Evolutionary conservation across 2,797 vertebrate genomes (phyloP).

Genomic region (Alfaro cultratus): DNA sequence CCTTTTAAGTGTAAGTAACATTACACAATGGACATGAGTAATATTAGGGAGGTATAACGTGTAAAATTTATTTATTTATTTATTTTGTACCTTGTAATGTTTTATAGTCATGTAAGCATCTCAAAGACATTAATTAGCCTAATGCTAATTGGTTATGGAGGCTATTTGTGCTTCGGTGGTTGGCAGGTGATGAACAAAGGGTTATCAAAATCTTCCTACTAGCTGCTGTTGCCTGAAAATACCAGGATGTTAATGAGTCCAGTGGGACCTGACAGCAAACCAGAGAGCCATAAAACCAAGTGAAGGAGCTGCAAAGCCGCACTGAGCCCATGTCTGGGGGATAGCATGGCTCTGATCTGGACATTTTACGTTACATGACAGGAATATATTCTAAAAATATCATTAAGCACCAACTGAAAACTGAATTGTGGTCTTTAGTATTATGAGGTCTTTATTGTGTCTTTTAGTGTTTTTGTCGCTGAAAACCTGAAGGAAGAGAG

Average conservation of each 20-base stretch:
- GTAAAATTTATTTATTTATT: background rate
- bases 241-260: slow-evolving; percentile 2
- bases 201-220: background rate
- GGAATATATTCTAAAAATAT: background rate
- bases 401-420: background rate
- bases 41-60: background rate
- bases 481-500: background rate
- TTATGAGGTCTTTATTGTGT: background rate
- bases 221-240: background rate
- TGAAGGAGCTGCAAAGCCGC: background rate
- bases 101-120: background rate
- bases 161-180: background rate
- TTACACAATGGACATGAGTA: too few relatives aligned
- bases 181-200: background rate
- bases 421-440: too few relatives aligned
- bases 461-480: background rate
- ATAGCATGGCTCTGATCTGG: background rate
- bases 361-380: background rate
- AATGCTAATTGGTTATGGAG: background rate
- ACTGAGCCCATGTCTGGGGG: background rate
- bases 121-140: background rate
- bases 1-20: too few relatives aligned
- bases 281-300: background rate
- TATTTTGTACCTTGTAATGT: background rate
- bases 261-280: background rate